Conservation (phyloP, 1,140 invertebrate species). For the Stegodyphus dumicola region DNA sequence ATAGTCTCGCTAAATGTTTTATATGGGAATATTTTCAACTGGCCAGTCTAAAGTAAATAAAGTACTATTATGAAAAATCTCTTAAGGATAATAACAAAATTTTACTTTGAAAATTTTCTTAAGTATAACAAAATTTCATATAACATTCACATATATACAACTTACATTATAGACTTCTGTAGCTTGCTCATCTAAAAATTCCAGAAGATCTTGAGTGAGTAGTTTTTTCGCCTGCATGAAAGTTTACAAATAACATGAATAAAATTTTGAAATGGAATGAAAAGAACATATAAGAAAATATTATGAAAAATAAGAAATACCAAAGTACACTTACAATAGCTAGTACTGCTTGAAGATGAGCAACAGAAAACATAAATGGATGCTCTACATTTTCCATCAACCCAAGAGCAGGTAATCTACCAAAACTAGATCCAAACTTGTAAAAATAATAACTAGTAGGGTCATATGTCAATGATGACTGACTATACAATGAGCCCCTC, state of each 20-base stretch:
- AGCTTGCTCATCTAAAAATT: slow-evolving; percentile 82
- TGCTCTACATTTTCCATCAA: slow-evolving; percentile 66
- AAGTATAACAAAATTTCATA: background rate
- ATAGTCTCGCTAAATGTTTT: slow-evolving; percentile 94
- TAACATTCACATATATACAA: slow-evolving; percentile 13
- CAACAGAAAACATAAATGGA: slow-evolving; percentile 68
- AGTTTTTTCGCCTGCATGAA: slow-evolving; percentile 79
- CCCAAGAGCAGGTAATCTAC: slow-evolving; percentile 66
- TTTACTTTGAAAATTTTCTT: too few species aligned
- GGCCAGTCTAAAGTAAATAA: slow-evolving; percentile 66
- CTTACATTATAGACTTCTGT: slow-evolving; percentile 75
- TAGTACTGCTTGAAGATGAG: slow-evolving; percentile 67
- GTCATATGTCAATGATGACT: slow-evolving; percentile 74
- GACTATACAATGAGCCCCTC: slow-evolving; percentile 64
- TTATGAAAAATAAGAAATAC: background rate
- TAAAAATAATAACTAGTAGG: slow-evolving; percentile 82
- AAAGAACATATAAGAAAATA: background rate
- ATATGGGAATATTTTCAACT: slow-evolving; percentile 83
- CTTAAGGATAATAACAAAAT: too few species aligned
- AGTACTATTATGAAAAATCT: background rate
- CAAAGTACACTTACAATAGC: slow-evolving; percentile 65
- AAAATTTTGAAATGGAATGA: background rate
- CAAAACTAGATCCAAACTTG: slow-evolving; percentile 91
- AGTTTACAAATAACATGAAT: background rate
- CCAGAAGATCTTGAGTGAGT: slow-evolving; percentile 86